Base-by-base conservation (phyloP, 2,888 invertebrate genomes). In the Crocallis elinguaria region DNA sequence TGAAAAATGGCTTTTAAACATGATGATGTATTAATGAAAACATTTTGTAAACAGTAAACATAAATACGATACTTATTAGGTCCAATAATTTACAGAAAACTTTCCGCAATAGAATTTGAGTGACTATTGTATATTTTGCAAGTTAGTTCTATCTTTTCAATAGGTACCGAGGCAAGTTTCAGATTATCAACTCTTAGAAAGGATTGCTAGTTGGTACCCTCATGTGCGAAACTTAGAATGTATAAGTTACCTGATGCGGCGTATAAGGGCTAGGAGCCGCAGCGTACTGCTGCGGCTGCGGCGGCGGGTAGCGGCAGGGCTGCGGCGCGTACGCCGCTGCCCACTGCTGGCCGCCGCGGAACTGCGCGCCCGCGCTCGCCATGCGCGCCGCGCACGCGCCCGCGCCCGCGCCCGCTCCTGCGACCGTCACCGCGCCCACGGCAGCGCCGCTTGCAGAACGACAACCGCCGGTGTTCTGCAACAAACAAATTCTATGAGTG, bases 361-460 rank as follows among this genome's bases (percentile, higher is more conserved):
- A 88, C 81, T 90, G 88, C 66, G 88, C 88, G 81, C 89, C 88
- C 67, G 92, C 86, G 92, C 90, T 82, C 82, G 92, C 84, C 92
- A 92, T 85, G 88, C 92, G 84, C 90, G 91, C 80, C 75, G 90
- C 86, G 89, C 92, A 85, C 88, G 88, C 82, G 86, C 91, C 82
- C 79, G 86, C 84, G 85, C 88, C 80, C 82, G 77, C 83, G 90
- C 82, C 75, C 77, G 89, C 84, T 83, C 87, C 72, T 79, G 92
- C 82, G 84, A 86, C 85, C 88, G 92, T 78, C 89, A 92, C 77
- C 79, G 92, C 81, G 89, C 92, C 77, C 82, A 84, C 71, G 77
- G 88, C 75, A 76, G 84, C 78, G 62, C 73, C 82, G 75, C 83
- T 82, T 49, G 86, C 77, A 41, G 86, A 84, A 74, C 89, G 88